phyloP scores from a whole-genome alignment of 2,888 invertebrate genomes.

The Panzeria rudis region DNA sequence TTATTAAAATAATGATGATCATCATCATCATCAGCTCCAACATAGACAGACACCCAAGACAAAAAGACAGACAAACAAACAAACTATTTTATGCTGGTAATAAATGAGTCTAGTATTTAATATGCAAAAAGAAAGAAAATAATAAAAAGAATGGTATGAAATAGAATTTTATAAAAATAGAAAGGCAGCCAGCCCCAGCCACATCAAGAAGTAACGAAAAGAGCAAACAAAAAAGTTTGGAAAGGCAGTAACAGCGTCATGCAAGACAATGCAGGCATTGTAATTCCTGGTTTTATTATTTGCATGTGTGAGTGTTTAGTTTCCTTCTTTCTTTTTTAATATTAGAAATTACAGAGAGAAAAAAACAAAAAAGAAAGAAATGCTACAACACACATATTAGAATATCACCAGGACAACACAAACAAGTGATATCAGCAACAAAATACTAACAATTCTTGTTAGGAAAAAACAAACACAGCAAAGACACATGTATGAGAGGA shows the following conservation, averaged over 20 bases:
- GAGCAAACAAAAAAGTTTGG: conserved; percentile 18
- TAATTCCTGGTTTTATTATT: conserved; percentile 25
- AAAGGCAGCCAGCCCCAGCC: conserved; percentile 31
- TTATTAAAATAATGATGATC: conserved; percentile 57
- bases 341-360: not conserved
- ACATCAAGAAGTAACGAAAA: conserved; percentile 48
- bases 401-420: conserved; percentile 68
- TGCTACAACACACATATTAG: conserved; percentile 51
- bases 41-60: not conserved
- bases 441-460: conserved; percentile 44
- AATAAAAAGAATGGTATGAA: not conserved
- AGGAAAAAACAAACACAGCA: conserved; percentile 25
- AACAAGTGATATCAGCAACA: conserved; percentile 27
- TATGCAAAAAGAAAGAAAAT: conserved; percentile 29
- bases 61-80: conserved; percentile 4
- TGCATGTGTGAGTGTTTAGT: conserved; percentile 1
- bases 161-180: conserved; percentile 29
- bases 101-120: conserved; percentile 59
- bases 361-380: not conserved
- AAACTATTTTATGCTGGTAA: conserved; percentile 16
- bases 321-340: conserved; percentile 35
- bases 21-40: conserved; percentile 40
- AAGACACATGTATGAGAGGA: conserved; percentile 32
- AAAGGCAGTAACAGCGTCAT: not conserved
- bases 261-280: conserved; percentile 20